These are phyloP conservation scores for Leuctra nigra DNA, from an alignment of 2,888 invertebrate genomes.

Conservation along the genomic window DNA sequence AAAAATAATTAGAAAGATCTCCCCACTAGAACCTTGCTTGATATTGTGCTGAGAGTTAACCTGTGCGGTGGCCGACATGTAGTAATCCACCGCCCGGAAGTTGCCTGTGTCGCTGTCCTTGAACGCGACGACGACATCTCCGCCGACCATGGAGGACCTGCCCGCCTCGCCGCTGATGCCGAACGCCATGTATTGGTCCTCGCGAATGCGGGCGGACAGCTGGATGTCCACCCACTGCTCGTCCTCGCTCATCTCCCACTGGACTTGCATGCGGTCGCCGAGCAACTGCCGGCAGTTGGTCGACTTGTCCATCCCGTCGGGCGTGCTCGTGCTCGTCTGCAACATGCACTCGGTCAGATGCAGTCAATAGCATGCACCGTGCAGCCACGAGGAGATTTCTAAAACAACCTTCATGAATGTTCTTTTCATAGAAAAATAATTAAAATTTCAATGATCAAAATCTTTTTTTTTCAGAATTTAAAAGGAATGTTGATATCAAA, in stretches of 20 bases:
- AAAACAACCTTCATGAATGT: too few species aligned
- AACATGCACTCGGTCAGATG: too few species aligned
- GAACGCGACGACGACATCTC: conserved; percentile 78
- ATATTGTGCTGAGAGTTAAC: conserved; percentile 28
- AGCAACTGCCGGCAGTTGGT: conserved; percentile 81
- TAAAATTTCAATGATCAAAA: too few species aligned
- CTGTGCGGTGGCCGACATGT: conserved; percentile 65
- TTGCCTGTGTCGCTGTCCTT: conserved; percentile 51
- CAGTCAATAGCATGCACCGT: too few species aligned
- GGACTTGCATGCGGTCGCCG: conserved; percentile 74
- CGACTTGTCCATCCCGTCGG: conserved; percentile 48
- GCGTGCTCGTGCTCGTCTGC: conserved; percentile 75
- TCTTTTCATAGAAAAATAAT: too few species aligned
- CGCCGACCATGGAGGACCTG: conserved; percentile 48
- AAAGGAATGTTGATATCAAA: too few species aligned
- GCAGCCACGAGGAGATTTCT: too few species aligned
- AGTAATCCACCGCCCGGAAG: conserved; percentile 78
- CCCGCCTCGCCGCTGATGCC: conserved; percentile 75
- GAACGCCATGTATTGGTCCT: conserved; percentile 84
- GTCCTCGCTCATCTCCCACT: conserved; percentile 72
- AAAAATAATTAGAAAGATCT: too few species aligned
- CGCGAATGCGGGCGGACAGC: conserved; percentile 67
- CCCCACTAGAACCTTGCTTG: too few species aligned
- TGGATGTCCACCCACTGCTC: conserved; percentile 72
- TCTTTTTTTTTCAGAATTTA: too few species aligned